Evolutionary conservation across 2,113 vertebrate genomes (phyloP).

Genomic region (Cryptoleucopteryx plumbea): DNA sequence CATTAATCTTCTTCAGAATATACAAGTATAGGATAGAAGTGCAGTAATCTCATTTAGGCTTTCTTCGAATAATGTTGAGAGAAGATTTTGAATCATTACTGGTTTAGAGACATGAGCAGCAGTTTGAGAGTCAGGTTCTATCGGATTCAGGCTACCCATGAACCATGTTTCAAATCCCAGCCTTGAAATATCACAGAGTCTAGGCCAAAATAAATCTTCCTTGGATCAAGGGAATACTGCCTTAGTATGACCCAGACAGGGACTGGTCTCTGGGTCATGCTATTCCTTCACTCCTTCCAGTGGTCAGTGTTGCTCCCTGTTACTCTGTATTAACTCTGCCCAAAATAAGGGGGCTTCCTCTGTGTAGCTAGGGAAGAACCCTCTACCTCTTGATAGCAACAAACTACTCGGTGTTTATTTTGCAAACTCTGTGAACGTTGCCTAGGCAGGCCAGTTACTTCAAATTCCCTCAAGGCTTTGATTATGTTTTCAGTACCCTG

Average conservation of each 20-base stretch:
- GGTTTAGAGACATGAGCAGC: neutral
- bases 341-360: neutral
- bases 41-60: constrained; percentile 30
- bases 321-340: neutral
- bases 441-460: neutral
- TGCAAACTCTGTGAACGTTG: neutral
- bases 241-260: neutral
- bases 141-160: neutral
- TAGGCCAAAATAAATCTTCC: neutral
- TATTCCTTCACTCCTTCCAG: neutral
- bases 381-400: neutral
- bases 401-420: neutral
- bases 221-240: neutral
- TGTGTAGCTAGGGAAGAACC: neutral
- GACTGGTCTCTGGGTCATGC: neutral
- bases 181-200: neutral
- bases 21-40: constrained; percentile 7
- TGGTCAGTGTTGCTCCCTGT: neutral
- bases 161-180: neutral
- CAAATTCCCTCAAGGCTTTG: neutral
- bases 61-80: neutral
- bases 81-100: constrained; percentile 30
- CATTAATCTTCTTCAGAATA: constrained; percentile 36
- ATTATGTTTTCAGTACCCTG: neutral
- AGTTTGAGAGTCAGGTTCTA: neutral